phyloP scores from a whole-genome alignment of 2,113 vertebrate species.

The Puntigrus tetrazona region DNA sequence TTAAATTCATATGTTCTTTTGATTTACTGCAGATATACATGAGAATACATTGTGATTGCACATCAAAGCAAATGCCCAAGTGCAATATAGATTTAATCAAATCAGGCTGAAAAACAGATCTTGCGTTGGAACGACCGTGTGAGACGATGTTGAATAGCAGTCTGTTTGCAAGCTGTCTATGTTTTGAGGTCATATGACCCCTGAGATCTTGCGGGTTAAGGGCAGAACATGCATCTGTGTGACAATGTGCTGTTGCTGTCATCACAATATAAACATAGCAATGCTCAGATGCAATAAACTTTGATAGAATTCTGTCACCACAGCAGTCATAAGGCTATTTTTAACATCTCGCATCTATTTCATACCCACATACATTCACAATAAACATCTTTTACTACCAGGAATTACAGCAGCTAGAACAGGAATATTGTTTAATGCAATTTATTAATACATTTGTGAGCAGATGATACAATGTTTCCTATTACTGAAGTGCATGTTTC shows the following conservation, averaged over 20 bases:
- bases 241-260: not conserved
- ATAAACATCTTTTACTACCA: not conserved
- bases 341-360: not conserved
- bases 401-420: not conserved
- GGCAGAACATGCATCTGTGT: constrained; percentile 5
- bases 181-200: not conserved
- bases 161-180: constrained; percentile 3
- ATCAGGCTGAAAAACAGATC: not conserved
- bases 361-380: not conserved
- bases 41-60: constrained; percentile 5
- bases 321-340: not conserved
- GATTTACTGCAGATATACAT: constrained; percentile 10
- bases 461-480: not conserved
- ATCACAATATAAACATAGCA: not conserved
- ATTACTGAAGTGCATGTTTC: not conserved
- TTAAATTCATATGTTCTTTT: not conserved
- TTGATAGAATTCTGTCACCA: not conserved
- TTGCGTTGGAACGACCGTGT: not conserved
- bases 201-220: not conserved
- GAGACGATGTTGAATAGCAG: not conserved
- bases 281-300: not conserved
- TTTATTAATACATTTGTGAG: constrained; percentile 11
- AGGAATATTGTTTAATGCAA: not conserved
- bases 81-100: not conserved
- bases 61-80: constrained; percentile 2